Conservation (phyloP, 2,797 vertebrate genomes). For the Typhlichthys eigenmanni region DNA sequence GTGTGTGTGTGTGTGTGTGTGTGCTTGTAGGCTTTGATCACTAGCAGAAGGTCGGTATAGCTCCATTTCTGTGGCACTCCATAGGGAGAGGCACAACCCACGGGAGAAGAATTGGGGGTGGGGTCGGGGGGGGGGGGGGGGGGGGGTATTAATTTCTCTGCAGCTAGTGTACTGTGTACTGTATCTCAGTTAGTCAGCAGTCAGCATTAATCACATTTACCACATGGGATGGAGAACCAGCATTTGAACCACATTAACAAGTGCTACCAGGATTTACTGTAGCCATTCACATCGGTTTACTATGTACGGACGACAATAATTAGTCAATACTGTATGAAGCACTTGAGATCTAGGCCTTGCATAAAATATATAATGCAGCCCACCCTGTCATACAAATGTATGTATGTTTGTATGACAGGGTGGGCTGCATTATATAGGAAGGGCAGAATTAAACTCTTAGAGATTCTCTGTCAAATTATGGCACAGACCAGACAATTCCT, state of each 20-base stretch:
- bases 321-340: conserved; percentile 12
- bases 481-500: too few species aligned
- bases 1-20: conserved; percentile 1
- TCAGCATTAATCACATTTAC: conserved; percentile 38
- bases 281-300: conserved; percentile 43
- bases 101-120: conserved; percentile 44
- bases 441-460: too few species aligned
- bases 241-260: conserved; percentile 28
- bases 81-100: conserved; percentile 65
- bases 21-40: conserved; percentile 69
- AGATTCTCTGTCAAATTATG: too few species aligned
- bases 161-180: conserved; percentile 31
- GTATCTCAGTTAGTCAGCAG: conserved; percentile 39
- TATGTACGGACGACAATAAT: conserved; percentile 15
- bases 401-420: too few species aligned
- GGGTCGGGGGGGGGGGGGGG: too few species aligned
- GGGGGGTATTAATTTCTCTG: conserved; percentile 53
- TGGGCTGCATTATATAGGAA: too few species aligned
- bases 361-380: not conserved
- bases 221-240: conserved; percentile 27
- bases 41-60: conserved; percentile 70
- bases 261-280: conserved; percentile 28
- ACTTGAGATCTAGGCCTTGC: conserved; percentile 3
- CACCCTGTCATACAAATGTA: too few species aligned
- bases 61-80: conserved; percentile 66